Percentiles rank a stretch among this genome's conserved stretches.
These are phyloP conservation scores for Tortricodes alternella DNA, from an alignment of 2,888 invertebrate species.

Conservation along the genomic window DNA sequence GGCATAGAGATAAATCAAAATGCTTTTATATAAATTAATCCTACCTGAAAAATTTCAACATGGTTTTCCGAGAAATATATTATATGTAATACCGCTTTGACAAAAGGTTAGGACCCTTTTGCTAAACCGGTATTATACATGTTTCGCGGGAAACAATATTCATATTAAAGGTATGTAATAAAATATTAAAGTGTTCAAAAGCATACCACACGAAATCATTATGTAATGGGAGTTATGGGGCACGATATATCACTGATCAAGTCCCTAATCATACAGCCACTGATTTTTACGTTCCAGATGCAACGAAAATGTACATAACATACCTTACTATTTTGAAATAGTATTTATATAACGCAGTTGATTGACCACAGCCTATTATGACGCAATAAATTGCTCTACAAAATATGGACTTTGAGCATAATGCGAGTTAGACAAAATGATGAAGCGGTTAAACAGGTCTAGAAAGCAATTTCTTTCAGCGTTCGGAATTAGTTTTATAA, in stretches of 20 bases:
- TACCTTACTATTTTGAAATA: conserved; percentile 4
- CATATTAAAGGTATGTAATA: not conserved
- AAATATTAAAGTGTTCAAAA: not conserved
- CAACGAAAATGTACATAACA: not conserved
- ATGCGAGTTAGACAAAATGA: conserved; percentile 13
- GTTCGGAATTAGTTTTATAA: conserved; percentile 1
- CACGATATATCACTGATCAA: not conserved
- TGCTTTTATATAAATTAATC: too few relatives aligned
- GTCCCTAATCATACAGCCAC: not conserved
- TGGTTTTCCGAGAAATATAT: too few relatives aligned
- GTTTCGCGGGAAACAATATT: not conserved
- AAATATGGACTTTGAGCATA: conserved; percentile 19
- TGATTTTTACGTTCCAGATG: not conserved
- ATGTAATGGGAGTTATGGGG: not conserved
- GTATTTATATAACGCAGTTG: conserved; percentile 4
- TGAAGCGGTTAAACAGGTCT: conserved; percentile 7
- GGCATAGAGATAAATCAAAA: too few relatives aligned
- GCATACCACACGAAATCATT: not conserved
- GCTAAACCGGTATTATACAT: not conserved
- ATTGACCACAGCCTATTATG: conserved; percentile 7
- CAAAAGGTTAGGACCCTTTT: not conserved
- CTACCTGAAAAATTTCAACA: too few relatives aligned
- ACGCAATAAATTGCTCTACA: conserved; percentile 19
- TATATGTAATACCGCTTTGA: too few relatives aligned
- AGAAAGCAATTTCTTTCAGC: conserved; percentile 9